Conservation (phyloP, 2,113 vertebrate species). For the Saguinus midas region DNA sequence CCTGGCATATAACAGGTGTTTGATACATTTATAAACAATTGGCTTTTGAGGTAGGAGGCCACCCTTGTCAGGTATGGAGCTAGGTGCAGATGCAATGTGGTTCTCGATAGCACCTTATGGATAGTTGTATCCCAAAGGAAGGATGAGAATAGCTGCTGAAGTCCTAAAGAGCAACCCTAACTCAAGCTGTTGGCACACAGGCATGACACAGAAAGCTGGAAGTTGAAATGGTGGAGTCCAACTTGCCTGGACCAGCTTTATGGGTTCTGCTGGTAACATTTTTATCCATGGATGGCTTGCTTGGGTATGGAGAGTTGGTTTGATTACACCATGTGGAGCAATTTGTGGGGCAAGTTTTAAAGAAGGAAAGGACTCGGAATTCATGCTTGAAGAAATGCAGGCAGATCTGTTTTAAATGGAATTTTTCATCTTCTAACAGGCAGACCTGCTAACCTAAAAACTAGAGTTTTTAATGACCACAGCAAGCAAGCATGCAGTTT, state of each 20-base stretch:
- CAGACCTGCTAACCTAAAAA: background rate
- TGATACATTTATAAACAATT: background rate
- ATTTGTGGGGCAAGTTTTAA: too few species aligned
- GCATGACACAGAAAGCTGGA: background rate
- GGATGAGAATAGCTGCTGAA: background rate
- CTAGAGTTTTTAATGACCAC: background rate
- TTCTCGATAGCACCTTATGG: background rate
- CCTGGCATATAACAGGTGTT: background rate
- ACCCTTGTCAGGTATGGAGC: background rate
- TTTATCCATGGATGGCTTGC: too few species aligned
- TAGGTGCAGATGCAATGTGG: fast-evolving
- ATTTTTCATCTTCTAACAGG: too few species aligned
- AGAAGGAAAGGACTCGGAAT: too few species aligned
- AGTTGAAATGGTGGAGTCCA: too few species aligned
- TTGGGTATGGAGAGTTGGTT: too few species aligned
- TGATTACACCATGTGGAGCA: too few species aligned
- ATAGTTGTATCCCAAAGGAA: background rate
- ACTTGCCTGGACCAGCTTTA: too few species aligned
- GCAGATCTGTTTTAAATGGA: background rate
- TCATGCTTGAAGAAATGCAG: background rate
- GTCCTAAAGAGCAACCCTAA: conserved; percentile 19
- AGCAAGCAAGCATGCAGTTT: too few species aligned
- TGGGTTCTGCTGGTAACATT: too few species aligned
- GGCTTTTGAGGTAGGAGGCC: too few species aligned
- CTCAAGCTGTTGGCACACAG: background rate